These are phyloP conservation scores for Danaus melanippus DNA, from an alignment of 1,140 invertebrate genomes.

Conservation along the genomic window DNA sequence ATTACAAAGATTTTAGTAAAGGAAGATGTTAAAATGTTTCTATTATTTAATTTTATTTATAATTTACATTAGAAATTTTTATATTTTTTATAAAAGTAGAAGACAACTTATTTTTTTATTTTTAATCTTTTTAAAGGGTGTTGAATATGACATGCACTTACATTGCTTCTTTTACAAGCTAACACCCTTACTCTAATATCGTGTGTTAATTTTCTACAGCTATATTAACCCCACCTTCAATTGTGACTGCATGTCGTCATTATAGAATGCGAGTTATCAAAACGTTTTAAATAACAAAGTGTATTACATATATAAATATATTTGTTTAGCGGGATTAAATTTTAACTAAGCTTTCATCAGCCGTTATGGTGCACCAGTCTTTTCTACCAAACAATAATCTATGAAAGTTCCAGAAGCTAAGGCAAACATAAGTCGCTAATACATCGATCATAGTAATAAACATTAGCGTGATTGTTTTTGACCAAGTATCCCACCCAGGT, in stretches of 20 bases:
- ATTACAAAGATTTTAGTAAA: no score
- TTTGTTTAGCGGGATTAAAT: slow-evolving; percentile 52
- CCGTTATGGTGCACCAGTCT: neutral
- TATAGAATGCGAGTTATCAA: slow-evolving; percentile 13
- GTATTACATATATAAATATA: slow-evolving; percentile 38
- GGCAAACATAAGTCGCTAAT: slow-evolving; percentile 58
- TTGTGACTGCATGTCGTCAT: slow-evolving; percentile 10
- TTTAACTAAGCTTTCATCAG: slow-evolving; percentile 55
- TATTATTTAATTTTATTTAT: no score
- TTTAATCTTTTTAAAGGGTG: no score
- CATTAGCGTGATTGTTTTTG: slow-evolving; percentile 62
- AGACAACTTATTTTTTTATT: no score
- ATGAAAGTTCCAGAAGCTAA: slow-evolving; percentile 7
- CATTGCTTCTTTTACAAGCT: slow-evolving; percentile 17
- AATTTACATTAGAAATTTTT: no score
- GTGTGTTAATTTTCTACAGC: slow-evolving; percentile 7
- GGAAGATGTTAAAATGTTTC: no score
- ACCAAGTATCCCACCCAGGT: slow-evolving; percentile 46
- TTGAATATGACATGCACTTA: slow-evolving; percentile 12
- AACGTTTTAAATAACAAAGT: slow-evolving; percentile 29
- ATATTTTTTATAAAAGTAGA: no score
- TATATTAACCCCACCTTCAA: slow-evolving; percentile 4
- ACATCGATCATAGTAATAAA: slow-evolving; percentile 64
- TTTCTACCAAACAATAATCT: neutral
- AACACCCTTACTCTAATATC: slow-evolving; percentile 12